Percentiles rank a stretch among this genome's conserved stretches.
These are phyloP conservation scores for Zaprionus inermis DNA, from an alignment of 1,140 invertebrate species.

Conservation along the genomic window DNA sequence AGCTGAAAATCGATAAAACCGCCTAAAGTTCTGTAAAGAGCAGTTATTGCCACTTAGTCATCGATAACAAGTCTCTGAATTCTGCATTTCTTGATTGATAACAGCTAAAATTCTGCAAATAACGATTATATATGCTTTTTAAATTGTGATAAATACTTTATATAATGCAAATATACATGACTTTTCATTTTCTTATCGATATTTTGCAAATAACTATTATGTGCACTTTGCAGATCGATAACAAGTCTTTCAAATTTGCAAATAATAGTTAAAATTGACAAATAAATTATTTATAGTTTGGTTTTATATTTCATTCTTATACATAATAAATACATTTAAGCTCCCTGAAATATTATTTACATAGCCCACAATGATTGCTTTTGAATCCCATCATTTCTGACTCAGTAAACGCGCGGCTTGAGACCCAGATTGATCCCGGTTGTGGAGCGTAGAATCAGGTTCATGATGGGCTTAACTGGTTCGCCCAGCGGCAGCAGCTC, in stretches of 20 bases:
- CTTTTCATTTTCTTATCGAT: too few species aligned
- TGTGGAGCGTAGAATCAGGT: constrained; percentile 67
- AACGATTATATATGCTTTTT: too few species aligned
- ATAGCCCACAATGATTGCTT: not conserved
- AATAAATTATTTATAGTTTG: too few species aligned
- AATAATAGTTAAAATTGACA: not conserved
- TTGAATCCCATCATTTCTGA: too few species aligned
- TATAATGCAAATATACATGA: too few species aligned
- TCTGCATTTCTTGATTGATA: too few species aligned
- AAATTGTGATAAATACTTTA: too few species aligned
- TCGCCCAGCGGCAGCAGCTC: constrained; percentile 72
- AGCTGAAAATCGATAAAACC: not conserved
- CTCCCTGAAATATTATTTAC: constrained; percentile 21
- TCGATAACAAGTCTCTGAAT: not conserved
- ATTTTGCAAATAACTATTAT: too few species aligned
- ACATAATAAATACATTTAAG: not conserved
- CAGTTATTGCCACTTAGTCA: not conserved
- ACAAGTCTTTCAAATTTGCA: not conserved
- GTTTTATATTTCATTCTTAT: not conserved
- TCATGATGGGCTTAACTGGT: constrained; percentile 57
- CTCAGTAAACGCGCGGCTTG: constrained; percentile 62
- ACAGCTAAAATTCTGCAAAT: too few species aligned
- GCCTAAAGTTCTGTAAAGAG: not conserved
- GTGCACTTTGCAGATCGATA: not conserved
- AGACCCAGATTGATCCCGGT: constrained; percentile 74